Conservation (phyloP, 2,888 invertebrate species). For the Elgonia sp. region DNA sequence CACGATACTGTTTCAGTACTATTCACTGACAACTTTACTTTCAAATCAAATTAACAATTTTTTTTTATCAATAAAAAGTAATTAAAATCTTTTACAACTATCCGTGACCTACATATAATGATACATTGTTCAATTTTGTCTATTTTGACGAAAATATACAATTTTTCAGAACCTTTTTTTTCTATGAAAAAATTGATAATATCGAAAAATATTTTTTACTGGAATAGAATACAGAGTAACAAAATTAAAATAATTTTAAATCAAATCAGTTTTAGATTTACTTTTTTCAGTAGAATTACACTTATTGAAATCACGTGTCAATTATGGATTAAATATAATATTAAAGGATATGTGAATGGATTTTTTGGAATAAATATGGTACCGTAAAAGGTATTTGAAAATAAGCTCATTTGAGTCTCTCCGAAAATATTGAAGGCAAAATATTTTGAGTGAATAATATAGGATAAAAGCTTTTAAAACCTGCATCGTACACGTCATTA, state of each 20-base stretch:
- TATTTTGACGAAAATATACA: no score
- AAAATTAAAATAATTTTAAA: no score
- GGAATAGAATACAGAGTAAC: no score
- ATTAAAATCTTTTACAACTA: neutral
- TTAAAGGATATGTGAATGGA: conserved; percentile 64
- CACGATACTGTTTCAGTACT: conserved; percentile 54
- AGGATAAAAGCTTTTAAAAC: conserved; percentile 47
- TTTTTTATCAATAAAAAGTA: neutral
- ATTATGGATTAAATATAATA: conserved; percentile 41
- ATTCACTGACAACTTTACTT: conserved; percentile 31
- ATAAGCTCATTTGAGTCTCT: conserved; percentile 57
- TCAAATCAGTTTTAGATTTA: no score
- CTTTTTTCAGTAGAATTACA: no score
- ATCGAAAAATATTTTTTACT: neutral
- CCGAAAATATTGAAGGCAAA: conserved; percentile 45
- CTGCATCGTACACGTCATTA: conserved; percentile 30
- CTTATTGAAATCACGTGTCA: conserved; percentile 4
- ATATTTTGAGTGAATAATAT: conserved; percentile 43
- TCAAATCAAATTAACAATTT: neutral
- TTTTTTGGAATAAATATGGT: conserved; percentile 45
- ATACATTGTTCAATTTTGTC: neutral
- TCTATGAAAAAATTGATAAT: no score
- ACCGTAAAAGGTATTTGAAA: conserved; percentile 41
- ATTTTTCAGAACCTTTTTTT: no score
- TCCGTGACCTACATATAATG: neutral